Base-by-base conservation (phyloP, 2,888 invertebrate species). In the Polyommatus iphigenia region DNA sequence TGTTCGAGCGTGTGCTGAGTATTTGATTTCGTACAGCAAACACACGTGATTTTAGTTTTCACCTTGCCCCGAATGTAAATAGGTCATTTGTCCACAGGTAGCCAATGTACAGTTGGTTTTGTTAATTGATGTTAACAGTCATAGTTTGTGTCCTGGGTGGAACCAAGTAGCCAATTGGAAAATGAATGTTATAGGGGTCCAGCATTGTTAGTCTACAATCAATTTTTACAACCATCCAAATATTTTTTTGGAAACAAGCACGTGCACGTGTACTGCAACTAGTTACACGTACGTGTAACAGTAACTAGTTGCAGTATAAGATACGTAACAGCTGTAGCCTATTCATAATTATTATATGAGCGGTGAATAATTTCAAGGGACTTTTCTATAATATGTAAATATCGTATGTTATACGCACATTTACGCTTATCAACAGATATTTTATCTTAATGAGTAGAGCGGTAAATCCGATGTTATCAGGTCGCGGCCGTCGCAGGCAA, bases 11-110 rank as follows among this genome's bases (percentile, higher is more conserved):
- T 67, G 67, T 76, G 71, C 76, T 62, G 76, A 71, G 76, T 76
- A 36, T 78, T 78, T 76, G 77, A 77, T 36, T 71, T 29, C 20
- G 54, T 8, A 77, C 75, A 71, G 76, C 75, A 79, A 62, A 77
- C 75, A 50, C 29, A 54, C 75, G 75, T 75, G 75, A 75, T 54
- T 50, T n/a, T n/a, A n/a, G n/a, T n/a, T n/a, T n/a, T 24, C 29
- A 54, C 50, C 50, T 75, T 50, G 50, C 54, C 29, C 18, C 32
- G 67, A 67, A 29, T 67, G 62, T 67, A 67, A 67, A 67, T 67
- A 67, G 67, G 67, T 67, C 29, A 29, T 67, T 67, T 29, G 67
- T 32, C 67, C 29, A 24, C 67, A 32, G 67, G 67, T 67, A 67
- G 67, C 67, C 29, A 67, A 67, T 67, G 29, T 18, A 67, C 24